phyloP scores from a whole-genome alignment of 2,113 vertebrate species.

The Pelodiscus sinensis region DNA sequence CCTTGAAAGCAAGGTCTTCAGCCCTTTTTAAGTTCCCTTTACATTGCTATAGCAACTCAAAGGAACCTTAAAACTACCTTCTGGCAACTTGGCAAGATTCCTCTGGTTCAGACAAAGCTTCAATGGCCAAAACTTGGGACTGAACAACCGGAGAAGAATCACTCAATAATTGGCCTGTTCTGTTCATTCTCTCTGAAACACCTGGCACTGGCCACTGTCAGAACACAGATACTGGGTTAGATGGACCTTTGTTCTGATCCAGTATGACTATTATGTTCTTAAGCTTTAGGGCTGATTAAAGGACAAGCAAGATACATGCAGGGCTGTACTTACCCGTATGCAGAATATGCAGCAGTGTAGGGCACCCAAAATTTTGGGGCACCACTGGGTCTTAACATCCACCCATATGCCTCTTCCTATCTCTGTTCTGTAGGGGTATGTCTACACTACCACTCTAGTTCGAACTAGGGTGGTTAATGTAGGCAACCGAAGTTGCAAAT shows the following conservation, averaged over 20 bases:
- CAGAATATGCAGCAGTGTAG: too few species aligned
- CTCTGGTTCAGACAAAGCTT: neutral
- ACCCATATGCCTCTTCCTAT: too few species aligned
- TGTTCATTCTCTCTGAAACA: neutral
- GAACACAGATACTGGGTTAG: neutral
- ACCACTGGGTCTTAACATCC: too few species aligned
- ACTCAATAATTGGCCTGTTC: neutral
- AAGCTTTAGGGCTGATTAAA: neutral
- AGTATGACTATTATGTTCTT: neutral
- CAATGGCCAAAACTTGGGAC: neutral
- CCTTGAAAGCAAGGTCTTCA: neutral
- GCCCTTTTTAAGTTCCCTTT: neutral
- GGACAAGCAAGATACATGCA: too few species aligned
- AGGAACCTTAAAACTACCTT: neutral
- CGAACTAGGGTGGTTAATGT: too few species aligned
- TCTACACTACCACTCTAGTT: too few species aligned
- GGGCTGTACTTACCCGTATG: too few species aligned
- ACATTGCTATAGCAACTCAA: neutral
- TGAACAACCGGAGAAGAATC: neutral
- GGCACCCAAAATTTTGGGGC: too few species aligned
- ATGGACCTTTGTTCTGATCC: neutral
- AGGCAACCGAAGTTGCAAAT: too few species aligned
- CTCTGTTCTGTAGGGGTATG: too few species aligned
- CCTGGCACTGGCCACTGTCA: neutral
- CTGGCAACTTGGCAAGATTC: neutral